Evolutionary conservation across 2,113 vertebrate genomes (phyloP).

Genomic region (Gasterosteus aculeatus): DNA sequence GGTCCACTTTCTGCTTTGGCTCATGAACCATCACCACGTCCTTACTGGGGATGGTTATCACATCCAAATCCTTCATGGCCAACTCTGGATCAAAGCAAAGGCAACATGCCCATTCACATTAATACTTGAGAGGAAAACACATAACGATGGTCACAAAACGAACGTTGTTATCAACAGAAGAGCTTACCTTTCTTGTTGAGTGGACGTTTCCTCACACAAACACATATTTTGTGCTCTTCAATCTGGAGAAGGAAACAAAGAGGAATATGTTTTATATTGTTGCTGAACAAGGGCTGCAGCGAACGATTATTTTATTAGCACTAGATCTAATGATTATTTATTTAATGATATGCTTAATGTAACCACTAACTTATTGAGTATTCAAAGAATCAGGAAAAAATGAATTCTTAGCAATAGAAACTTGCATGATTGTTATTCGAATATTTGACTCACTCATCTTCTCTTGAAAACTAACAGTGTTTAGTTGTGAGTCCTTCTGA

Average conservation of each 20-base stretch:
- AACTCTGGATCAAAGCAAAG: slow-evolving; percentile 79
- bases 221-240: slow-evolving; percentile 98
- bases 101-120: background rate
- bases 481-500: background rate
- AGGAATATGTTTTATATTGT: background rate
- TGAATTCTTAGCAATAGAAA: background rate
- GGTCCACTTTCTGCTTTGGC: slow-evolving; percentile 98
- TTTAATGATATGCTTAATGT: background rate
- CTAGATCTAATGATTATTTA: background rate
- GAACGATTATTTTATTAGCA: background rate
- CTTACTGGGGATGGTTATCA: slow-evolving; percentile 98
- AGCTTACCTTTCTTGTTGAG: slow-evolving; percentile 96
- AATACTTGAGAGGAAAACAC: background rate
- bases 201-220: slow-evolving; percentile 96
- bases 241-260: slow-evolving; percentile 82
- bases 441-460: background rate
- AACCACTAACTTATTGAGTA: background rate
- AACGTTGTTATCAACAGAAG: background rate
- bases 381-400: background rate
- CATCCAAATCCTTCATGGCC: slow-evolving; percentile 94
- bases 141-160: background rate
- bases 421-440: background rate
- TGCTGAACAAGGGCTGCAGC: background rate
- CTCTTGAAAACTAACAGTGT: background rate
- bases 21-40: slow-evolving; percentile 99